Base-by-base conservation (phyloP, 2,797 vertebrate genomes). In the Anisognathus igniventris region DNA sequence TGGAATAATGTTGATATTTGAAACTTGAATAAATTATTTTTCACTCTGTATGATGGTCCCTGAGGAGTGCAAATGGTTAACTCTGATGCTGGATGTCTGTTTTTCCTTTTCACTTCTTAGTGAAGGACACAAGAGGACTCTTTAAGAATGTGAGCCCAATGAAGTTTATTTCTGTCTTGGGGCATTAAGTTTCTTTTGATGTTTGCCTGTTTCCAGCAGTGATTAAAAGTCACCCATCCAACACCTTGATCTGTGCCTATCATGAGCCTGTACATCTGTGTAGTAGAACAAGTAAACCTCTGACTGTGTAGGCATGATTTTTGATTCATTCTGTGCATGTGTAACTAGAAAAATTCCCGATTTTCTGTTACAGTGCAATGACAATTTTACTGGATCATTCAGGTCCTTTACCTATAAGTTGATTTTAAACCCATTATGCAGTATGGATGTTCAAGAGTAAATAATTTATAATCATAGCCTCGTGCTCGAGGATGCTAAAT, bases 111-210 rank as follows among this genome's bases (percentile, higher is more conserved):
- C 60, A 39, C 39, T 81, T 48, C 81, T 64, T 53, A 23, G 33
- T 73, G n/a, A 71, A 94, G 71, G 85, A 70, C 56, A 79, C 50
- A 65, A 87, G 87, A 86, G 53, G 58, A 91, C 86, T 79, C 40
- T 54, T 92, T 75, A 71, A 86, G 68, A 86, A 57, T 56, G 31
- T 23, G 42, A 91, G 64, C 66, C 80, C 53, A 68, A 83, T 72
- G 47, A 76, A 81, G 39, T 90, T 88, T 92, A 88, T 95, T 93
- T 95, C 85, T 86, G 51, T 88, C 89, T 72, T 71, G 48, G 44
- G 53, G 48, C 54, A 40, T 22, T 79, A 56, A 37, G 57, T 92
- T 93, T 93, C 87, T 90, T 94, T 93, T 88, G 68, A 89, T 87
- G 66, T 87, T 89, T 94, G 47, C 58, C 79, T 93, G 5, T 78